A percentile compares a stretch with the other conserved stretches of the same genome.
Conservation (phyloP, 2,113 vertebrate genomes). For the Hypanus sabinus region DNA sequence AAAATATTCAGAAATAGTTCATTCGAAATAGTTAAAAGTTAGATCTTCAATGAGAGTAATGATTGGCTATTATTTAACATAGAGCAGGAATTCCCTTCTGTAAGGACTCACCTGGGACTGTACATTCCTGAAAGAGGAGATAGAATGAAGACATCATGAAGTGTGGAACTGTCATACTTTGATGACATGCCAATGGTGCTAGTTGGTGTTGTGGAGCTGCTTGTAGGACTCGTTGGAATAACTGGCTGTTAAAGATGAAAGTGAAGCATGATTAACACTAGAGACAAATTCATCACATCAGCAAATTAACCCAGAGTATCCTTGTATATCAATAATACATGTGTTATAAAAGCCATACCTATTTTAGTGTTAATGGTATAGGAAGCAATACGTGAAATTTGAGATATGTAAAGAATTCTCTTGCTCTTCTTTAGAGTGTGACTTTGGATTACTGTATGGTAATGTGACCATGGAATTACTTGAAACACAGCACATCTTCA, state of each 20-base stretch:
- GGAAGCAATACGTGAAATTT: background rate
- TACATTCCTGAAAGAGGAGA: constrained; percentile 75
- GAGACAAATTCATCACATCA: background rate
- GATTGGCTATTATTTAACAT: background rate
- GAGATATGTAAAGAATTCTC: background rate
- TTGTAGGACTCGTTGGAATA: constrained; percentile 68
- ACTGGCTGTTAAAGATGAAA: constrained; percentile 55
- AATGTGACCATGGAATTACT: background rate
- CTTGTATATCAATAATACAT: background rate
- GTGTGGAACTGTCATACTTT: constrained; percentile 68
- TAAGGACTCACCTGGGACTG: constrained; percentile 64
- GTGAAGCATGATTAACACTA: background rate
- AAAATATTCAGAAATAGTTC: background rate
- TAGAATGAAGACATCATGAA: constrained; percentile 79
- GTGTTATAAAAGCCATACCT: background rate
- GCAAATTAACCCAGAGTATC: background rate
- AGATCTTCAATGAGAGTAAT: background rate
- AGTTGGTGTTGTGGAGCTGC: constrained; percentile 68
- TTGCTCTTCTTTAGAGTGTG: background rate
- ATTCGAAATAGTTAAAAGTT: background rate
- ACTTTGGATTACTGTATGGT: background rate
- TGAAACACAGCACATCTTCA: background rate
- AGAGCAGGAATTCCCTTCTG: background rate
- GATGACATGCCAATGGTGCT: constrained; percentile 71
- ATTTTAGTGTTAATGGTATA: background rate